Evolutionary conservation across 1,140 invertebrate species (phyloP).

Genomic region (Mycetomoellerius zeteki): DNA sequence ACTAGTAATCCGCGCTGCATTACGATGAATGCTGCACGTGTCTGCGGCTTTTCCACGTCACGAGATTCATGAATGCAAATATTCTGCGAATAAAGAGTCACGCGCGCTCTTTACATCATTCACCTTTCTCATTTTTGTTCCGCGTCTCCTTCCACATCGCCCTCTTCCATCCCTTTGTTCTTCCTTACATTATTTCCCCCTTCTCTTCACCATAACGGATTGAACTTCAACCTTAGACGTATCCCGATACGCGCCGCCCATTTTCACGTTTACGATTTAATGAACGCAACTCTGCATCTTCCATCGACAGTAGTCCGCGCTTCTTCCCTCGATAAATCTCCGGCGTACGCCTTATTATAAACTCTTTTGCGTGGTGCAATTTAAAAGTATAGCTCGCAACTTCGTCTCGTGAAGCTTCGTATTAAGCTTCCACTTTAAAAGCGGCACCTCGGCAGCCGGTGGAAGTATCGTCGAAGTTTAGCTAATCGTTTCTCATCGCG

Average conservation of each 20-base stretch:
- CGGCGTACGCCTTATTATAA: slow-evolving; percentile 56
- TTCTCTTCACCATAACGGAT: not conserved
- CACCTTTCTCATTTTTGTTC: slow-evolving; percentile 41
- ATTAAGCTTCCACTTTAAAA: slow-evolving; percentile 47
- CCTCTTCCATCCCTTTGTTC: not conserved
- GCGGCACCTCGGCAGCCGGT: slow-evolving; percentile 13
- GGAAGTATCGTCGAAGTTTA: slow-evolving; percentile 62
- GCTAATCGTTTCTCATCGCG: slow-evolving; percentile 57
- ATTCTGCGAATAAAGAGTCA: slow-evolving; percentile 52
- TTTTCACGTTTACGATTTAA: slow-evolving; percentile 69
- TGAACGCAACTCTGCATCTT: slow-evolving; percentile 59
- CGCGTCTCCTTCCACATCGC: not conserved
- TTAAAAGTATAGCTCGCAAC: slow-evolving; percentile 61
- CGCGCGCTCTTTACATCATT: slow-evolving; percentile 58
- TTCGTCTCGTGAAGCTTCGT: slow-evolving; percentile 28
- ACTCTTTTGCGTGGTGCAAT: slow-evolving; percentile 65
- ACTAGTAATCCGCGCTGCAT: slow-evolving; percentile 53
- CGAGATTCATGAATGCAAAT: slow-evolving; percentile 58
- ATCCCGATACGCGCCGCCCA: slow-evolving; percentile 6
- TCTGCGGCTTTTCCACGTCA: slow-evolving; percentile 44
- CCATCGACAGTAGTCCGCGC: slow-evolving; percentile 9
- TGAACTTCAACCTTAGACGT: slow-evolving; percentile 50
- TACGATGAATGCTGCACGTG: slow-evolving; percentile 48
- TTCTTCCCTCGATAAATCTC: slow-evolving; percentile 45
- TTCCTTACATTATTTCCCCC: slow-evolving; percentile 22